Evolutionary conservation across 2,888 invertebrate species (phyloP), one percentile per base, ranked within the genome.

Genomic region (Mallateleia sp.): DNA sequence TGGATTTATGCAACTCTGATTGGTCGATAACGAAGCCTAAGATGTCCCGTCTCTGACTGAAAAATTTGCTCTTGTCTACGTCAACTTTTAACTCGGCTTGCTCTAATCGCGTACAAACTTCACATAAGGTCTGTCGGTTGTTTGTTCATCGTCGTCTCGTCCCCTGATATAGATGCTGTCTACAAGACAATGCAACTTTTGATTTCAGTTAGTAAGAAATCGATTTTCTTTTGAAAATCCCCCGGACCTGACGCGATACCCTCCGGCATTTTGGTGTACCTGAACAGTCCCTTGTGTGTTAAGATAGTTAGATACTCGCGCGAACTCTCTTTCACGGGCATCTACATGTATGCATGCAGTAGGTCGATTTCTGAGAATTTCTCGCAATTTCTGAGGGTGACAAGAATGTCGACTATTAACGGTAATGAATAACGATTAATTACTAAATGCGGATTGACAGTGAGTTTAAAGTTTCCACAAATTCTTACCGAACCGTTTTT

Each of bases 161-260:
- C 94, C 90, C 85, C 28, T 92, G 15, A 95, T 85, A 2, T 94
- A 62, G 50, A 95, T 94, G 88, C 95, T 94, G 89, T 95, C 95
- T 25, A 93, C 60, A 92, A 92, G 71, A 93, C 94, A 28, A 94
- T 78, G 2, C 90, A 91, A 0, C 94, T 94, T 45, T 93, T 89
- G 20, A 93, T 93, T 11, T 87, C 89, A 50, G 95, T 66, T 2
- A 95, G n/a, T 45, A 45, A 2, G 4, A 45, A n/a, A n/a, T 45
- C 45, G 15, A 45, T 45, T 45, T n/a, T 45, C n/a, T 45, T 62
- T n/a, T 74, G 60, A 25, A 74, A 74, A 50, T 42, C 45, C 0
- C 24, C 24, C 2, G 14, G 14, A 34, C 18, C 62, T 20, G 60
- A 20, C 25, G 45, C 22, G 2, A 50, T 58, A 0, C 60, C 74